Evolutionary conservation across 2,888 invertebrate genomes (phyloP).

Genomic region (Ceratothoa steindachneri): DNA sequence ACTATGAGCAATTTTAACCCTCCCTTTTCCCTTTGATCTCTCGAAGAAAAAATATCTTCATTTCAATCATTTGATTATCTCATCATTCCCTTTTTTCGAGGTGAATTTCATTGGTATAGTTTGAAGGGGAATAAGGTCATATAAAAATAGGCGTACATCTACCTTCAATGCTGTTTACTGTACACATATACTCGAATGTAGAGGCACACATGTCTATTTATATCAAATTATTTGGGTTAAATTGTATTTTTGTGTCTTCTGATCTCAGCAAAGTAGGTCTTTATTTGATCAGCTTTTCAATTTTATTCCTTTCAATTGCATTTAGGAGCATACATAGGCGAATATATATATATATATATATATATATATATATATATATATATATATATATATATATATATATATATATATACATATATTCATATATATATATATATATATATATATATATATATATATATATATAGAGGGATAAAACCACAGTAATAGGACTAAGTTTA

Average conservation of each 20-base stretch:
- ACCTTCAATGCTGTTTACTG: background rate
- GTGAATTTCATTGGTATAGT: no score
- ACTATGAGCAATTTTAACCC: no score
- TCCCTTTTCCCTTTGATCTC: no score
- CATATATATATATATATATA: no score
- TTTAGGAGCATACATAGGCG: background rate
- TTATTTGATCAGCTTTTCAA: slow-evolving; percentile 5
- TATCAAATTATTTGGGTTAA: background rate
- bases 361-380: background rate
- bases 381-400: background rate
- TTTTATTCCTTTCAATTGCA: background rate
- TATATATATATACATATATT: background rate
- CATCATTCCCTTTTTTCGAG: no score
- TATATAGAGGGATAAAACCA: no score
- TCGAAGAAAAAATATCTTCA: no score
- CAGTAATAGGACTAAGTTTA: no score
- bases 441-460: no score
- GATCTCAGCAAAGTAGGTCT: background rate
- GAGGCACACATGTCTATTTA: background rate
- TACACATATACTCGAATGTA: background rate
- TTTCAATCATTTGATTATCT: no score
- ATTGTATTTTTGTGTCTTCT: background rate
- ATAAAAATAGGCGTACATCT: background rate
- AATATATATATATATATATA: background rate
- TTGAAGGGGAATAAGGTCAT: no score